Percentiles rank a stretch among this genome's conserved stretches.
Conservation (phyloP, 2,797 vertebrate genomes). For the Chromis chromis region DNA sequence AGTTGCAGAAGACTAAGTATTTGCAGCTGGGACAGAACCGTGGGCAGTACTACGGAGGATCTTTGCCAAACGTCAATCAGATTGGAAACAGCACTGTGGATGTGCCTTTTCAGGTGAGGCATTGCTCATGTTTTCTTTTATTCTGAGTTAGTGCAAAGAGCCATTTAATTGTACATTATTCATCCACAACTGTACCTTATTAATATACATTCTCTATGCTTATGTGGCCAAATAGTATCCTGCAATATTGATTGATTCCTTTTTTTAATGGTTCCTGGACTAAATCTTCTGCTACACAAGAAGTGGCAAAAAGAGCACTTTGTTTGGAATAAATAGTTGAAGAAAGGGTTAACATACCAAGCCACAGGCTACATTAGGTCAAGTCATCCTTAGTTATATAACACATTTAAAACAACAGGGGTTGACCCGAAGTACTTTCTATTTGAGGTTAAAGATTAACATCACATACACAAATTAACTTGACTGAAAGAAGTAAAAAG, state of each 20-base stretch:
- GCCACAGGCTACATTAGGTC: background rate
- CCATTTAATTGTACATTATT: too few relatives aligned
- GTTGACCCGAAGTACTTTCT: too few relatives aligned
- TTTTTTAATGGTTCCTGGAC: conserved; percentile 7
- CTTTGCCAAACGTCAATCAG: conserved; percentile 98
- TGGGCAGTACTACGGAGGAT: conserved; percentile 97
- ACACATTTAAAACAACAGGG: background rate
- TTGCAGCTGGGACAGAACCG: conserved; percentile 96
- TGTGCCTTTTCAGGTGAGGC: conserved; percentile 93
- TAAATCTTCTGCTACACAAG: conserved; percentile 12
- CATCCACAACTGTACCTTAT: background rate
- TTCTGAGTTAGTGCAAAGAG: too few relatives aligned
- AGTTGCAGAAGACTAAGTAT: conserved; percentile 97
- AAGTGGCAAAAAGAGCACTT: background rate
- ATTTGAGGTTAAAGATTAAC: too few relatives aligned
- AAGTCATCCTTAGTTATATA: background rate
- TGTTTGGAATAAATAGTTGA: background rate
- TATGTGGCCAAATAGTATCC: conserved; percentile 5
- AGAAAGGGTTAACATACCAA: conserved; percentile 5
- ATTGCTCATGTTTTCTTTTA: background rate
- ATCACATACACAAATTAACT: too few relatives aligned
- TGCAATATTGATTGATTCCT: conserved; percentile 26
- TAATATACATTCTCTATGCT: background rate
- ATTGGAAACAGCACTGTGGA: conserved; percentile 91
- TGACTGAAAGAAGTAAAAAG: too few relatives aligned